Percentiles rank a stretch among this genome's conserved stretches.
These are phyloP conservation scores for Atherinosoma microstoma DNA, from an alignment of 2,797 vertebrate genomes.

Conservation along the genomic window DNA sequence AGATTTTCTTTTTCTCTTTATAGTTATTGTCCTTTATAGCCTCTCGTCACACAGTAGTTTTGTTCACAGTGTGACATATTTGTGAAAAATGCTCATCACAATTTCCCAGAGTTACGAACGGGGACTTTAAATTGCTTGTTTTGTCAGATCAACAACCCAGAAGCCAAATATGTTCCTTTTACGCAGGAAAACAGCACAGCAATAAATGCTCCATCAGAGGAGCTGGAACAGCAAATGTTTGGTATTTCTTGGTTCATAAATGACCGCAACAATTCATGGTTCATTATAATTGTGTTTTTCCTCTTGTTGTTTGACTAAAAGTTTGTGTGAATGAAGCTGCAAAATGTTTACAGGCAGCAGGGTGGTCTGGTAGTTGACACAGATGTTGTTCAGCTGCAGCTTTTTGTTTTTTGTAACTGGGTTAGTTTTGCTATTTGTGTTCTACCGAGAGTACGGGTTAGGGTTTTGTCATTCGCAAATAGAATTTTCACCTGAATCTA, in stretches of 20 bases:
- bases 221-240: neutral
- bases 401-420: neutral
- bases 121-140: neutral
- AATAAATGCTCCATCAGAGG: neutral
- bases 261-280: neutral
- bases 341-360: neutral
- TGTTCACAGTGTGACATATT: neutral
- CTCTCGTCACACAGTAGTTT: neutral
- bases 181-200: neutral
- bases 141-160: neutral
- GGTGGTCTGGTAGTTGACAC: neutral
- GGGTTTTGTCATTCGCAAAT: neutral
- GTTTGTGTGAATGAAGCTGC: no score
- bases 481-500: neutral
- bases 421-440: neutral
- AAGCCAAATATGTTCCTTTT: neutral
- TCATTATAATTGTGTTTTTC: neutral
- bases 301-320: neutral
- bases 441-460: neutral
- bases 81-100: conserved; percentile 6
- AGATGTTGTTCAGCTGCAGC: neutral
- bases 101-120: rapidly evolving
- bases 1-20: neutral
- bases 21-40: neutral
- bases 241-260: neutral